Evolutionary conservation across 2,888 invertebrate species (phyloP).

Genomic region (Sarcophaga caerulescens): DNA sequence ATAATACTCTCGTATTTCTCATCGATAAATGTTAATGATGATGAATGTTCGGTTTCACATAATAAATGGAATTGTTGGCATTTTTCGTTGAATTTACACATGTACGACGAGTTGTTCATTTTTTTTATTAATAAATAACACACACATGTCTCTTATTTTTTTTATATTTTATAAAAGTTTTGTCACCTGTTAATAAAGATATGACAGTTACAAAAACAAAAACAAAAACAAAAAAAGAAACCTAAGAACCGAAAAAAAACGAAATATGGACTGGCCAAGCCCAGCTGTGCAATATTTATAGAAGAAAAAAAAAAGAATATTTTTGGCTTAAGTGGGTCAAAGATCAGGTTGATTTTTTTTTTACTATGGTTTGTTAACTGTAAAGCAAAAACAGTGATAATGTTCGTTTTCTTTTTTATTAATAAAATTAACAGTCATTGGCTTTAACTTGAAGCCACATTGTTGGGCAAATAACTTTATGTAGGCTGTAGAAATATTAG

Average conservation of each 20-base stretch:
- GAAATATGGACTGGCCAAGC: neutral
- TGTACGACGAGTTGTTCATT: neutral
- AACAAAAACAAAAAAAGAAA: too few relatives aligned
- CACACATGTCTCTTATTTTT: neutral
- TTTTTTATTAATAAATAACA: neutral
- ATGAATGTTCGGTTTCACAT: constrained; percentile 37
- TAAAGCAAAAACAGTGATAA: neutral
- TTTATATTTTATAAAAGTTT: neutral
- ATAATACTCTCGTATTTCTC: constrained; percentile 26
- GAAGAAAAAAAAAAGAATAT: neutral
- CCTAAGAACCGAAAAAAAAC: too few relatives aligned
- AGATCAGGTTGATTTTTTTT: neutral
- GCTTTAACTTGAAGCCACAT: too few relatives aligned
- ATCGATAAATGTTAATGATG: constrained; percentile 51
- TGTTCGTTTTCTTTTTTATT: too few relatives aligned
- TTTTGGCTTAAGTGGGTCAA: neutral
- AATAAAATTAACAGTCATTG: too few relatives aligned
- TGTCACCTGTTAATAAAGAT: constrained; percentile 27
- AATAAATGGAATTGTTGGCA: constrained; percentile 5
- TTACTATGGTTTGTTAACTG: neutral
- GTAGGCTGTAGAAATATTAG: too few relatives aligned
- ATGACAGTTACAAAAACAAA: neutral
- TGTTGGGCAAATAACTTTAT: too few relatives aligned
- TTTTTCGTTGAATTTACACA: neutral
- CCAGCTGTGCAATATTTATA: neutral